Base-by-base conservation (phyloP, 1,140 invertebrate genomes). In the Gryon sp. region DNA sequence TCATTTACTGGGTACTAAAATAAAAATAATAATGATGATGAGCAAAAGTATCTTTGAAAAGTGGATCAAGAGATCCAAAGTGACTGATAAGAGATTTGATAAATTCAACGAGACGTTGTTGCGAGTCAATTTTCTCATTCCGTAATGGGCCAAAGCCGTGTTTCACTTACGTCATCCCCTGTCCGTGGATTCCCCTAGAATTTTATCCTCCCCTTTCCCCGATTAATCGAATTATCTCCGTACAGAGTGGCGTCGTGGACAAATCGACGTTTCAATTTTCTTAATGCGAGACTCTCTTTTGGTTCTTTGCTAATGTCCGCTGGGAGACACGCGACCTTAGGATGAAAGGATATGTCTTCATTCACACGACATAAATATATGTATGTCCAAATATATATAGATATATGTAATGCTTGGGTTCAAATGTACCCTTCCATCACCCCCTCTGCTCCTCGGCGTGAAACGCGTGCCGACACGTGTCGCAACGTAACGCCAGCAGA, bases 261-360 rank as follows among this genome's bases (percentile, higher is more conserved):
- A 88, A 88, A 88, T 88, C 87, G 86, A 88, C 86, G 85, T 88
- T 88, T 88, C 86, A 88, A 88, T 88, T 88, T 88, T 87, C 84
- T 85, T 88, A 88, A 88, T 88, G 87, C 86, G 75, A 75, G n/a
- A n/a, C n/a, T n/a, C n/a, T n/a, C n/a, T n/a, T n/a, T n/a, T n/a
- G n/a, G 52, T 41, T 28, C 16, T 59, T 40, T 59, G 28, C 38
- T 32, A 26, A 14, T 22, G 74, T 74, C 48, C 43, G 22, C 8
- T 32, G 69, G 46, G 76, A 75, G 38, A 32, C 63, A 55, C 50
- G 52, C 53, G 15, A 20, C 63, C 59, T 65, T n/a, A n/a, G 62
- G 57, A 68, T 59, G 53, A 79, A 75, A 73, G 69, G 76, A 73
- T 34, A 50, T 52, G 69, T 74, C 59, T 74, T 59, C 63, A 52